phyloP scores from a whole-genome alignment of 2,113 vertebrate genomes.

The Natator depressus region DNA sequence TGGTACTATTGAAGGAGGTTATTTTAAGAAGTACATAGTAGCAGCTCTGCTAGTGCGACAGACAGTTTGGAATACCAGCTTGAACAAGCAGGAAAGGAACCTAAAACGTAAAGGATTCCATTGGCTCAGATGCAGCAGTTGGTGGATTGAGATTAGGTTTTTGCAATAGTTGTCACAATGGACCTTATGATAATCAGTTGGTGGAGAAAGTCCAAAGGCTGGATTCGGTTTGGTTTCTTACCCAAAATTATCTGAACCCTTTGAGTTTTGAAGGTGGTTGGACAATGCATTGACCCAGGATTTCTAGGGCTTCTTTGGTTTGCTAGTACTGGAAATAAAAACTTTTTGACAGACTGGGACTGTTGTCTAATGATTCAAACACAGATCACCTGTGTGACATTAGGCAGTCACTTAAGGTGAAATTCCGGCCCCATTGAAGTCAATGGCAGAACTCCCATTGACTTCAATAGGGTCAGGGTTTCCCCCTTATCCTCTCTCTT shows the following conservation, averaged over 20 bases:
- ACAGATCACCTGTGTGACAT: rapidly evolving
- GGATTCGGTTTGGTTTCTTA: neutral
- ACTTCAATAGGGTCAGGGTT: neutral
- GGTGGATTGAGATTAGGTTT: neutral
- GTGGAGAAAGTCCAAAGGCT: neutral
- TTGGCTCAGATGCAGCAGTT: neutral
- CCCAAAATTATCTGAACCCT: neutral
- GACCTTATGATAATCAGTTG: neutral
- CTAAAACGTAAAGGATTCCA: neutral
- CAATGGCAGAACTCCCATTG: neutral
- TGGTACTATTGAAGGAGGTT: neutral
- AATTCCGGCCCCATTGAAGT: neutral
- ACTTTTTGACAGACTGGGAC: neutral
- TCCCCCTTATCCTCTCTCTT: neutral
- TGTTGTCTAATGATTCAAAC: neutral
- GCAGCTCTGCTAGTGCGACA: neutral
- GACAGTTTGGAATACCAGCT: rapidly evolving
- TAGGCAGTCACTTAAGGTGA: neutral
- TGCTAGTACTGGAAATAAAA: neutral
- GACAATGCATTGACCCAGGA: rapidly evolving
- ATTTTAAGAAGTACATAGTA: neutral
- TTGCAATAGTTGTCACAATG: neutral
- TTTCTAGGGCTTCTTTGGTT: neutral
- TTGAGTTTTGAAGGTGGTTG: neutral
- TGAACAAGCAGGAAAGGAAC: neutral